Base-by-base conservation (phyloP, 2,113 vertebrate genomes). In the Tretioscincus oriximinensis region DNA sequence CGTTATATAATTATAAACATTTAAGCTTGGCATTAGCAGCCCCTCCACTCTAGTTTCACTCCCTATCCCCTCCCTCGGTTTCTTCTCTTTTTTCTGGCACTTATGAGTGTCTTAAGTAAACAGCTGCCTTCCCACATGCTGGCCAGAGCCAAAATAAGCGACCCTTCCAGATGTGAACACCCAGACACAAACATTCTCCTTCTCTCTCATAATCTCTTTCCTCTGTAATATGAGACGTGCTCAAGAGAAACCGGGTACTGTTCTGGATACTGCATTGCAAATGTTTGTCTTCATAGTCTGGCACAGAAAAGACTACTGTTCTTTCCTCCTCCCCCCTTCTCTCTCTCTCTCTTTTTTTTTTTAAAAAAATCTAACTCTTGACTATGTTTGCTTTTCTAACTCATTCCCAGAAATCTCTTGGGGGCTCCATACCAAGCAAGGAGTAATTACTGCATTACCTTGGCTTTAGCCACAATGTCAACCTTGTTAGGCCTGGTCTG, bases 351-450 rank as follows among this genome's bases (percentile, higher is more conserved):
- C n/a, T n/a, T n/a, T n/a, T n/a, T n/a, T 14, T 47, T 5, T 65
- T 1, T 12, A 65, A 65, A 65, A 85, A 76, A 76, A 76, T 51
- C 85, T 84, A 80, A 71, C 82, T 92, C 90, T 95, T 94, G 87
- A 86, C 65, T 78, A 82, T 84, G 84, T 91, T 94, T 90, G 83
- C 92, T 93, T 93, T 92, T 88, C 80, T 90, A 86, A 91, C 89
- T 83, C 73, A 61, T 93, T 95, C 90, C 89, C 90, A 92, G 88
- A 93, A 93, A 91, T 80, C 88, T 93, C 90, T 84, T 74, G 83
- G 90, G 88, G 73, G 76, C 87, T 93, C 67, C 85, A 92, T 89
- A 81, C 81, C 87, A 85, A 94, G 90, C 87, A 90, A 82, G 85
- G 88, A 77, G 88, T 85, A 90, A 86, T 92, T 89, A 91, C 81